phyloP scores from a whole-genome alignment of 2,888 invertebrate genomes.

The Alentia gelatinosa region DNA sequence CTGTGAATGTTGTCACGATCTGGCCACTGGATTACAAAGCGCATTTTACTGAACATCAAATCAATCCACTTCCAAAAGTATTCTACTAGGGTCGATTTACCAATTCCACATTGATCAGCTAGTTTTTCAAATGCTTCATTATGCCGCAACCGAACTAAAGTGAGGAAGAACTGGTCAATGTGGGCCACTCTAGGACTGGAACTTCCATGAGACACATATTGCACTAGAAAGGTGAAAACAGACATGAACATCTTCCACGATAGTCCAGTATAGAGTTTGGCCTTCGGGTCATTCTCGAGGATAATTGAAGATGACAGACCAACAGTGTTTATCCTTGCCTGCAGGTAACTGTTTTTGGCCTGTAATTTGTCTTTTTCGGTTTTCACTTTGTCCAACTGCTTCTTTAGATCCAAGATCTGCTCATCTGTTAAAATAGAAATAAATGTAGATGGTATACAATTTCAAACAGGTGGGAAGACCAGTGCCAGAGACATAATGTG shows the following conservation, averaged over 20 bases:
- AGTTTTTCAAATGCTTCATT: conserved; percentile 4
- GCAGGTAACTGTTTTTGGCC: not conserved
- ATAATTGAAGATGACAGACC: not conserved
- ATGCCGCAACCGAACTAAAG: not conserved
- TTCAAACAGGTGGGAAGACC: no score
- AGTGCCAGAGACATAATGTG: no score
- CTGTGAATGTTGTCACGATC: not conserved
- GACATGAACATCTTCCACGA: not conserved
- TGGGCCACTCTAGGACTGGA: not conserved
- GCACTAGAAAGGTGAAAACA: not conserved
- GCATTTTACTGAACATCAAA: not conserved
- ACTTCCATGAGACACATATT: not conserved
- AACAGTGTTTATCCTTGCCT: not conserved
- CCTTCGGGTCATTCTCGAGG: not conserved
- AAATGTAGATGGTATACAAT: no score
- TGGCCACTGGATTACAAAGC: not conserved
- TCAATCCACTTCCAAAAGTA: conserved; percentile 13
- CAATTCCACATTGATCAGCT: not conserved
- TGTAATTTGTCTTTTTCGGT: not conserved
- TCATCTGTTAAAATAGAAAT: no score
- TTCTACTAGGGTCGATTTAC: not conserved
- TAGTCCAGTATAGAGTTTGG: conserved; percentile 5
- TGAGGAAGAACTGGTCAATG: conserved; percentile 1
- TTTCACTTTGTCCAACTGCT: not conserved
- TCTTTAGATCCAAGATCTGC: no score